These are phyloP conservation scores for Rhinopomastus cyanomelas DNA, from an alignment of 2,113 vertebrate species.

Conservation along the genomic window DNA sequence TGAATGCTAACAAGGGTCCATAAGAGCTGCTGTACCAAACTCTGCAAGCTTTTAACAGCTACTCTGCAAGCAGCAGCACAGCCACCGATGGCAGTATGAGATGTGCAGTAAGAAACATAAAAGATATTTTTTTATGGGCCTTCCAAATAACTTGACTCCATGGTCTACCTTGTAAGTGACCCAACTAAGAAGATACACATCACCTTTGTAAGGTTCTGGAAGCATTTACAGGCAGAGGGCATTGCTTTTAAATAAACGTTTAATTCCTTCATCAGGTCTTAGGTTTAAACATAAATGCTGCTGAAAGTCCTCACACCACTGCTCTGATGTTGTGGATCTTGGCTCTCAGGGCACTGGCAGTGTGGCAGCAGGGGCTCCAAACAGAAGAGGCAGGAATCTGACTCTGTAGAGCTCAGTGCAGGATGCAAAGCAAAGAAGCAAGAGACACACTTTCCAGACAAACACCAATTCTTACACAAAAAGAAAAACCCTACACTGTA, in stretches of 20 bases:
- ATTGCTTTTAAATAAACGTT: constrained; percentile 68
- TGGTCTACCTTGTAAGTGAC: background rate
- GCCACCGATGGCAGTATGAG: background rate
- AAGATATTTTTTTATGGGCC: background rate
- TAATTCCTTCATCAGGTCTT: constrained; percentile 68
- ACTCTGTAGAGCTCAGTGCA: constrained; percentile 44
- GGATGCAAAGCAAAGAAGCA: constrained; percentile 41
- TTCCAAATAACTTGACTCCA: background rate
- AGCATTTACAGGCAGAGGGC: background rate
- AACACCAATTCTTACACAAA: constrained; percentile 47
- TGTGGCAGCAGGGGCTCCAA: constrained; percentile 1
- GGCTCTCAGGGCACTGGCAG: constrained; percentile 12
- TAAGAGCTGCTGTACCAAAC: too few species aligned
- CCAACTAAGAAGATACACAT: background rate
- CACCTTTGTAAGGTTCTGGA: background rate
- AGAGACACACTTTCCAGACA: constrained; percentile 3
- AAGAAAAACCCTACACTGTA: constrained; percentile 15
- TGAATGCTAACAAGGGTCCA: too few species aligned
- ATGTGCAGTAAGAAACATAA: too few species aligned
- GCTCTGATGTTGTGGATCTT: background rate
- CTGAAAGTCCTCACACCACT: background rate
- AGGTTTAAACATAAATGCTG: constrained; percentile 61
- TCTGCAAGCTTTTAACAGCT: too few species aligned
- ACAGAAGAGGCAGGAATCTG: constrained; percentile 27
- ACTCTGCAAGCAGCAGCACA: background rate